Evolutionary conservation across 53 echinoderm and acorn worm species (phyloP), one percentile per base, ranked within the genome.

Genomic region (Echinometra lucunter): DNA sequence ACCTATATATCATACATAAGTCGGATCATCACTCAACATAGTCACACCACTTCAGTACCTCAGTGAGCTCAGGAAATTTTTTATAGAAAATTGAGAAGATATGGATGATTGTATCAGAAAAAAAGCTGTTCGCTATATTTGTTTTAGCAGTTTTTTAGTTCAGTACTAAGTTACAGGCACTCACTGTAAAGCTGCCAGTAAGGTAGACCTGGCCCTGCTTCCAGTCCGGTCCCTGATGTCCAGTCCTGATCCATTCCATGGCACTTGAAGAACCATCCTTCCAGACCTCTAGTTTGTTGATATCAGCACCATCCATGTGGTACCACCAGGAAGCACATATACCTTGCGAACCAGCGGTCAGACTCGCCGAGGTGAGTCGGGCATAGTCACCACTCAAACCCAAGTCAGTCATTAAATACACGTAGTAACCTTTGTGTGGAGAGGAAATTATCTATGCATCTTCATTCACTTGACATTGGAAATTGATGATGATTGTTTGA

Each of bases 301-400:
- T 56, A 30, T 72, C 80, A 57, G 92, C 90, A 1, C 98, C 97
- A 89, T 97, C 96, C 98, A 98, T 98, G 93, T 98, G 95, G 44
- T 98, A 98, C 98, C 98, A 98, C 95, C 97, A 98, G 35, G 70
- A 70, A 4, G 74, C 15, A 27, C 95, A 95, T 57, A 93, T 94
- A 9, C 96, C 96, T 40, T 30, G 56, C 3, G 37, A 8, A 3
- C 95, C 94, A 15, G 97, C 75, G 0, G 95, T 75, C 58, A 96
- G 92, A 19, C 95, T 82, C 4, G 89, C 10, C 0, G 97, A 96
- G 19, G 91, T 58, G 1, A 98, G 74, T 2, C 92, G 80, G 4
- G 98, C 98, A 6, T 57, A 38, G 11, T 97, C 96, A 15, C 87
- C 93, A 1, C 53, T 30, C 17, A 40, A 63, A 8, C 95, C 96